Evolutionary conservation across 2,888 invertebrate species (phyloP).

Genomic region (Rotaria socialis): DNA sequence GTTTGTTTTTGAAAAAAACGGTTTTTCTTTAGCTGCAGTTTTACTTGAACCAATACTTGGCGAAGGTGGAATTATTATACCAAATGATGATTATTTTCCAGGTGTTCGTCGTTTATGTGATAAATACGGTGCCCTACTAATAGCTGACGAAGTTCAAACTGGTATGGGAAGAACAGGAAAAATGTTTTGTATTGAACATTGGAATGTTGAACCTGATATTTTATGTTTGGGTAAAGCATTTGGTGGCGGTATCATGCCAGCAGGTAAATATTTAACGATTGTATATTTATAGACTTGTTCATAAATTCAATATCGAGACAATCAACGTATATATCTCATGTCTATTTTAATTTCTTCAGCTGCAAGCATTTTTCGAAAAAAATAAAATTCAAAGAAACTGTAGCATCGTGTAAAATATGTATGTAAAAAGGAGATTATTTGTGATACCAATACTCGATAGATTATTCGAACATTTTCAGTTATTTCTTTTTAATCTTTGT

Average conservation of each 20-base stretch:
- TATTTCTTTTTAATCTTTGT: background rate
- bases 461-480: too few species aligned
- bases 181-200: conserved; percentile 33
- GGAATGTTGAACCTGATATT: conserved; percentile 33
- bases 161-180: conserved; percentile 36
- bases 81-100: conserved; percentile 33
- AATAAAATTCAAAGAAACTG: too few species aligned
- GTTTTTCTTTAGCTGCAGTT: background rate
- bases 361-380: too few species aligned
- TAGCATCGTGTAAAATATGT: too few species aligned
- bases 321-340: too few species aligned
- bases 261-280: background rate
- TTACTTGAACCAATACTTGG: conserved; percentile 29
- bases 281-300: too few species aligned
- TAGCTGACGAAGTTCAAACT: conserved; percentile 34
- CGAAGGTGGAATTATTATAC: conserved; percentile 25
- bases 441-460: too few species aligned
- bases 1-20: background rate
- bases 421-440: too few species aligned
- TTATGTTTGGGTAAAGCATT: conserved; percentile 29
- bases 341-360: too few species aligned
- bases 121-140: conserved; percentile 29
- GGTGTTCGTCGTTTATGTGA: conserved; percentile 30
- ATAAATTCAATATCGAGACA: too few species aligned
- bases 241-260: conserved; percentile 24